Percentiles rank a stretch among this genome's conserved stretches.
These are phyloP conservation scores for Smittia aterrima DNA, from an alignment of 2,888 invertebrate genomes.

Conservation along the genomic window DNA sequence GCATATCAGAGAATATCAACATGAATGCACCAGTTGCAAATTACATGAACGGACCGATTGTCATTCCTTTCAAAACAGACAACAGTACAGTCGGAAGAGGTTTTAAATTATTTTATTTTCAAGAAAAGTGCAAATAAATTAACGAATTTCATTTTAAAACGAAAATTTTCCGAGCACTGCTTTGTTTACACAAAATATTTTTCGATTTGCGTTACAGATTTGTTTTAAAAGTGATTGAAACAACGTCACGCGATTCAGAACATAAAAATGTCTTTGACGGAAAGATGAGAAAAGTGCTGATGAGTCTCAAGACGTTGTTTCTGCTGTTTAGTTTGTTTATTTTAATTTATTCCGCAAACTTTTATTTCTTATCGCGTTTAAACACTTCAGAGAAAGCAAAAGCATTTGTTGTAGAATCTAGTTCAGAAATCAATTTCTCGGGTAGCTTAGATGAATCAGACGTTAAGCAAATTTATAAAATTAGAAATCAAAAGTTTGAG, in stretches of 20 bases:
- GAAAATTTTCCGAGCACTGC: too few relatives aligned
- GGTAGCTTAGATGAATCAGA: slow-evolving; percentile 47
- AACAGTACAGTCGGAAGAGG: slow-evolving; percentile 65
- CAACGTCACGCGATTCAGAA: too few relatives aligned
- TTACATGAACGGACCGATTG: slow-evolving; percentile 66
- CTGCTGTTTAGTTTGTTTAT: slow-evolving; percentile 41
- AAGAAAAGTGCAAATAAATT: slow-evolving; percentile 59
- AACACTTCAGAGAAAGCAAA: slow-evolving; percentile 45
- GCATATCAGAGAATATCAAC: slow-evolving; percentile 61
- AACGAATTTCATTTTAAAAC: not conserved
- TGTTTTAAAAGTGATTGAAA: too few relatives aligned
- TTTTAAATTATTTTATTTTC: slow-evolving; percentile 67
- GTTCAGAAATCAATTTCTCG: slow-evolving; percentile 37
- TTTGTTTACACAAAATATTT: too few relatives aligned
- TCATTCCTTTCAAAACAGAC: slow-evolving; percentile 67
- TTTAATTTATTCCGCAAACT: slow-evolving; percentile 47
- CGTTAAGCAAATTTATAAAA: slow-evolving; percentile 53
- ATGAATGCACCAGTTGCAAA: slow-evolving; percentile 70
- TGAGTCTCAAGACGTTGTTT: not conserved
- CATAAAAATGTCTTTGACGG: not conserved
- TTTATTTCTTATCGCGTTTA: slow-evolving; percentile 54
- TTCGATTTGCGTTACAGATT: too few relatives aligned
- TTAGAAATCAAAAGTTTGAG: slow-evolving; percentile 53
- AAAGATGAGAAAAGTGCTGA: not conserved
- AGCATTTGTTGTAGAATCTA: slow-evolving; percentile 34